Evolutionary conservation across 1,140 invertebrate genomes (phyloP), one percentile per base, ranked within the genome.

Genomic region (Megalopta genalis): DNA sequence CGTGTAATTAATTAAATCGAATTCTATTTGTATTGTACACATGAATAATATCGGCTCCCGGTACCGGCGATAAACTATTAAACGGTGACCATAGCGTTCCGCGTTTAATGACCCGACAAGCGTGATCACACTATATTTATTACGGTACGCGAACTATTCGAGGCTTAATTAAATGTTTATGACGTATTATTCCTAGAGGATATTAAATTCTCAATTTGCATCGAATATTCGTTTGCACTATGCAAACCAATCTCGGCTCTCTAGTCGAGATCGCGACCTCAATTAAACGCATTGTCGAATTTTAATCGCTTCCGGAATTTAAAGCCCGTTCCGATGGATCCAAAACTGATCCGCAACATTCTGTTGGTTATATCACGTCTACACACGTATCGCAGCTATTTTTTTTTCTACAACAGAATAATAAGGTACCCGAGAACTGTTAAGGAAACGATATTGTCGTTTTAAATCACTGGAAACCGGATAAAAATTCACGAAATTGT

Each of bases 121-220:
- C 79, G 60, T 81, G 80, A 85, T 85, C 80, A 70, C 74, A 60
- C 62, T 68, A 63, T 82, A 82, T 82, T 86, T 82, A 85, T 63
- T 68, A 80, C 68, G 63, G 82, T 80, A 79, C 64, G 77, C 62
- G 66, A 85, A 82, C 80, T 76, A 82, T 63, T 46, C 46, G 49
- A 54, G 75, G 71, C 79, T 81, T 85, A 85, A 85, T 85, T 85
- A 85, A 85, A 85, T 72, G 59, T 85, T 85, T 78, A 81, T 73
- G 79, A 84, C 73, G 62, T 69, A 70, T 85, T 85, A 81, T 70
- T 76, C 68, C 39, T 32, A 59, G 59, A 70, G 65, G 59, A 69
- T 67, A 81, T 77, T 66, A 84, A 84, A 59, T 81, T 73, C 57
- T 49, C 52, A 75, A 63, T 77, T 80, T 49, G 57, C 57, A 68